Base-by-base conservation (phyloP, 2,888 invertebrate species). In the Odontocolon sp. region DNA sequence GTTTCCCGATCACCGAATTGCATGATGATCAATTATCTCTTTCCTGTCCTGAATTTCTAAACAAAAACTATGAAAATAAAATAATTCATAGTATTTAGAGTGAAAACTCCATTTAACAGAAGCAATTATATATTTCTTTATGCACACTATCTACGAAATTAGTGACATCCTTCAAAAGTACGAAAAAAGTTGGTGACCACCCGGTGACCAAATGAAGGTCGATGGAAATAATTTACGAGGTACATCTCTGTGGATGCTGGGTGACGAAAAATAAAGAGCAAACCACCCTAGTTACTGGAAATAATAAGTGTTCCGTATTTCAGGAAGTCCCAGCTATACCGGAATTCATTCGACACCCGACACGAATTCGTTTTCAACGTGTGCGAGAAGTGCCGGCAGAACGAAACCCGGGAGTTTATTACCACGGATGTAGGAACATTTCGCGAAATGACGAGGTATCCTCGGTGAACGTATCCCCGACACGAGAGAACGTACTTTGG, bases 361-460 rank as follows among this genome's bases (percentile, higher is more conserved):
- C 67, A 9, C 68, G 42, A 56, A 28, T 69, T 71, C 57, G 59
- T 74, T 77, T 64, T 66, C 68, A 74, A 59, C 68, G 68, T 61
- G 56, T 63, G 47, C 38, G 50, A 57, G 63, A 71, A 5, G 61
- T 64, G 9, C 23, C 45, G 47, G 14, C 54, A 31, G 66, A 59
- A 70, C 66, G 75, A 54, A 71, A 56, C 66, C 38, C 59, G 16
- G 66, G 66, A 50, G 76, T 80, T 77, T 80, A 80, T 78, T 80
- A 77, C 78, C 67, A 52, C 31, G 21, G 59, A 66, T 76, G 66
- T 67, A 70, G 66, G 70, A 70, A 54, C 72, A 63, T 80, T 80
- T 78, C 74, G 76, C 63, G 74, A 78, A 80, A 80, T 77, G 68
- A 68, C 70, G 73, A 75, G 73, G 54, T 69, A 80, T 78, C 77